Percentiles rank a stretch among this genome's conserved stretches.
Evolutionary conservation across 2,113 vertebrate genomes (phyloP).

Genomic region (Bubalus kerabau): DNA sequence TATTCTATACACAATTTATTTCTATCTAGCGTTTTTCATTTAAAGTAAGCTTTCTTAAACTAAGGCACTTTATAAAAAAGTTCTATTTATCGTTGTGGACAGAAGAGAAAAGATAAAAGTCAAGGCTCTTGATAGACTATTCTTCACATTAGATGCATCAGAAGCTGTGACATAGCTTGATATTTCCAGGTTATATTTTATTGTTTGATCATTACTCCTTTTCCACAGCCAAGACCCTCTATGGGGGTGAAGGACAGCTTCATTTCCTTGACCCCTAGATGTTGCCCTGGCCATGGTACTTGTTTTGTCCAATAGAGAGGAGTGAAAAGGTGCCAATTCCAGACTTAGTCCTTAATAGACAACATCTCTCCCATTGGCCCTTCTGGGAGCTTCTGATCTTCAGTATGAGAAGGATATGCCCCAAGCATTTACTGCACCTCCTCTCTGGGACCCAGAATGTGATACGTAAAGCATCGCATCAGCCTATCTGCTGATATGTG

Average conservation of each 20-base stretch:
- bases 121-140: background rate
- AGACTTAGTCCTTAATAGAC: background rate
- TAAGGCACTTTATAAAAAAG: background rate
- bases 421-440: background rate
- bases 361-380: background rate
- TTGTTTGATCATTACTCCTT: background rate
- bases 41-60: background rate
- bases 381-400: background rate
- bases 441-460: background rate
- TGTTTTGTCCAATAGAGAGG: background rate
- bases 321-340: background rate
- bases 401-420: background rate
- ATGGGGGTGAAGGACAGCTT: background rate
- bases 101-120: background rate
- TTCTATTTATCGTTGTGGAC: background rate
- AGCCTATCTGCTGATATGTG: background rate
- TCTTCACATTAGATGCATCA: background rate
- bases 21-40: background rate
- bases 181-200: background rate
- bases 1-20: background rate
- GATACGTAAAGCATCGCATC: rapidly evolving
- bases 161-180: background rate
- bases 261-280: background rate
- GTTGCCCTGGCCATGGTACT: background rate
- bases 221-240: background rate